Evolutionary conservation across 2,113 vertebrate species (phyloP).

Genomic region (Archilochus colubris): DNA sequence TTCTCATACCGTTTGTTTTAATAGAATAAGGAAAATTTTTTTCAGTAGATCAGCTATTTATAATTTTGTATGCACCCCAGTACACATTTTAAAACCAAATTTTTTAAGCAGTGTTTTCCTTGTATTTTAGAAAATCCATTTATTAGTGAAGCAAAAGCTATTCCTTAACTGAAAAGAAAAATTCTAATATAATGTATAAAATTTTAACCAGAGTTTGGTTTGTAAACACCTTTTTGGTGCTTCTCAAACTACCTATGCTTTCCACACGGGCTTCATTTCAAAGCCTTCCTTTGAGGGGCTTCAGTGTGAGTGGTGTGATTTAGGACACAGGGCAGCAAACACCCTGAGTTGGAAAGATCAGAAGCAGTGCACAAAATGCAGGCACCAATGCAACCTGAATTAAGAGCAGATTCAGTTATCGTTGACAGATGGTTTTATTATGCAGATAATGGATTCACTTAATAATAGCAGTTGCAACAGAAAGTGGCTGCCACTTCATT

Average conservation of each 20-base stretch:
- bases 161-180: not conserved
- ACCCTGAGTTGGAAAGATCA: not conserved
- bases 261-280: not conserved
- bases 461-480: not conserved
- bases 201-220: not conserved
- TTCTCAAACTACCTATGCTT: not conserved
- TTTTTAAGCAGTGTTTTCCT: not conserved
- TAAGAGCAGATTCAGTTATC: not conserved
- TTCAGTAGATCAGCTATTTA: not conserved
- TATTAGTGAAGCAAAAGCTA: not conserved
- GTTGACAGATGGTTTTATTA: not conserved
- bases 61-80: not conserved
- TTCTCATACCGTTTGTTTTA: not conserved
- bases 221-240: not conserved
- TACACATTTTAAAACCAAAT: not conserved
- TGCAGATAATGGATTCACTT: not conserved
- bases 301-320: not conserved
- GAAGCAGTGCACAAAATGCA: not conserved
- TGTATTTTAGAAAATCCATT: not conserved
- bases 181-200: not conserved
- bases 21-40: not conserved
- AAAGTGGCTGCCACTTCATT: not conserved
- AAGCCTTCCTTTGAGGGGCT: fast-evolving
- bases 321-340: not conserved
- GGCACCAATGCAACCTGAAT: not conserved